Evolutionary conservation across 2,888 invertebrate species (phyloP).

Genomic region (Acanthococcus lagerstroemiae): DNA sequence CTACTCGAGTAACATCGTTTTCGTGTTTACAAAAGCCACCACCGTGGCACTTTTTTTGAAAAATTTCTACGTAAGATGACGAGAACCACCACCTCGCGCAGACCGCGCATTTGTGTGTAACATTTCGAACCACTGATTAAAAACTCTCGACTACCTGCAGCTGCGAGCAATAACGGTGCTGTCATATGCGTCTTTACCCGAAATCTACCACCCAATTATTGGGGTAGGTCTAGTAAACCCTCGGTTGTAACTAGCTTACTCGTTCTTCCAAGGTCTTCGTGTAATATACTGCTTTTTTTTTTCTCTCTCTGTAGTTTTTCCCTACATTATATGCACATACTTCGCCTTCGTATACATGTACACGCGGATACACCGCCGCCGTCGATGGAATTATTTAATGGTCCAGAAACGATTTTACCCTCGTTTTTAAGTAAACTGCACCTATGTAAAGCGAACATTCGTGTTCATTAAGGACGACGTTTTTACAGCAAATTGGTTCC

Average conservation of each 20-base stretch:
- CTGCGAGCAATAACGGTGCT: slow-evolving; percentile 26
- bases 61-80: too few relatives aligned
- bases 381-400: neutral
- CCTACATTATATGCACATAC: neutral
- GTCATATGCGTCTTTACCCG: slow-evolving; percentile 14
- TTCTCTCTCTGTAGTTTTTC: neutral
- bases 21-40: too few relatives aligned
- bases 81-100: too few relatives aligned
- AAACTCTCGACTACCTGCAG: slow-evolving; percentile 22
- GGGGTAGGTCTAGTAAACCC: slow-evolving; percentile 20
- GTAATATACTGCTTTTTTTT: neutral
- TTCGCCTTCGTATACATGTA: too few relatives aligned
- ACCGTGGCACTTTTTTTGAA: too few relatives aligned
- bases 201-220: slow-evolving; percentile 21
- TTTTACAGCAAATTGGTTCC: too few relatives aligned
- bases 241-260: neutral
- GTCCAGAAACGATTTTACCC: neutral
- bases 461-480: too few relatives aligned
- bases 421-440: too few relatives aligned
- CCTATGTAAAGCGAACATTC: too few relatives aligned
- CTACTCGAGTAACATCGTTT: too few relatives aligned
- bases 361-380: too few relatives aligned
- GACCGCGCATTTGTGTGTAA: too few relatives aligned
- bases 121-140: slow-evolving; percentile 14
- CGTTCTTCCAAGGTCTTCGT: neutral